Conservation (phyloP, 2,113 vertebrate species). For the Nannobrachium achirus region DNA sequence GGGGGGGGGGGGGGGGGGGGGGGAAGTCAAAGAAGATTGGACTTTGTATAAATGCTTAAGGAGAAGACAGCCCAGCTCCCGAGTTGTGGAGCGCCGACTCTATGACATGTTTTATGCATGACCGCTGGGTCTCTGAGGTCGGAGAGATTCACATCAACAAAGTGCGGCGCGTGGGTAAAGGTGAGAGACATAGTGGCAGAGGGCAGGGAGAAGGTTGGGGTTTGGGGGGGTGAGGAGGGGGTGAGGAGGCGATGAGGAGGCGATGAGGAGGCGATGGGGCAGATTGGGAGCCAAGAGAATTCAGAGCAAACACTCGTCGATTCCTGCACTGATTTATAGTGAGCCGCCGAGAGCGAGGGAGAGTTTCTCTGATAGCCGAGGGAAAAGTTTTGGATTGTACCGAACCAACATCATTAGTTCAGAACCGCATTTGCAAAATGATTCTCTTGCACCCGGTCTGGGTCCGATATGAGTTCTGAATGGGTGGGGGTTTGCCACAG, state of each 20-base stretch:
- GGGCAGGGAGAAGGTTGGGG: slow-evolving; percentile 18
- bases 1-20: too few species aligned
- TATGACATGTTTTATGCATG: slow-evolving; percentile 76
- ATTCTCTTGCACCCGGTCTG: too few species aligned
- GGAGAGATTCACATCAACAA: slow-evolving; percentile 69
- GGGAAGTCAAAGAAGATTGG: slow-evolving; percentile 58
- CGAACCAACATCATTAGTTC: too few species aligned
- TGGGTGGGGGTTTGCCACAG: too few species aligned
- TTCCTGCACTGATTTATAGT: slow-evolving; percentile 14
- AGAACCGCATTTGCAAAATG: too few species aligned
- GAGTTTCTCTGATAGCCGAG: background rate
- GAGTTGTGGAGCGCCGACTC: slow-evolving; percentile 34
- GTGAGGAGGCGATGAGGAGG: background rate
- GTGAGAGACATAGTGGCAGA: slow-evolving; percentile 54
- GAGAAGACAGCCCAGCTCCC: slow-evolving; percentile 52
- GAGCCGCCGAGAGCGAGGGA: background rate
- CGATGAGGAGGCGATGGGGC: background rate
- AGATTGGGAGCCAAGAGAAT: slow-evolving; percentile 23
- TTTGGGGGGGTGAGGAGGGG: background rate
- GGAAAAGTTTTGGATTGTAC: background rate
- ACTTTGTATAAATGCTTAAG: slow-evolving; percentile 71
- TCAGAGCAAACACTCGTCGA: slow-evolving; percentile 36
- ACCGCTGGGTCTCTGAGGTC: slow-evolving; percentile 62
- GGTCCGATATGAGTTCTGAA: too few species aligned
- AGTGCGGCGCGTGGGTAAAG: slow-evolving; percentile 58